Base-by-base conservation (phyloP, 2,888 invertebrate species). In the Cotesia congregata region DNA sequence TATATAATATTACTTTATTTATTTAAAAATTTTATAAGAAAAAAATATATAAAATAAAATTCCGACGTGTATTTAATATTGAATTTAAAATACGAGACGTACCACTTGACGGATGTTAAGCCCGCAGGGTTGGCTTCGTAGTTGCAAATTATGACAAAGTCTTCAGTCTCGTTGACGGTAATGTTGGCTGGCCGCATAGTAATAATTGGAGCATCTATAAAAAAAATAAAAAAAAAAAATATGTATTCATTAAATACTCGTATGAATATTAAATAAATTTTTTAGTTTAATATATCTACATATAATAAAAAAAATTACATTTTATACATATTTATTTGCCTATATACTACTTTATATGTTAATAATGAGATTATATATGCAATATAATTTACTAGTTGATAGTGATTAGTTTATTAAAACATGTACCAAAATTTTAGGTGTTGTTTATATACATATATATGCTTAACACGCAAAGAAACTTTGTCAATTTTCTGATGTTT, bases 91-190 rank as follows among this genome's bases (percentile, higher is more conserved):
- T 17, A 80, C 92, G 93, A 62, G 15, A 20, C 20, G 9, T 91
- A 96, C 97, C 97, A 97, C 83, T 93, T 91, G 71, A 96, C 95
- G 81, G 92, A 92, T 69, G 91, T 92, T 50, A 97, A 90, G 7
- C 94, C 92, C 38, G 95, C 94, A 0, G 97, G 97, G 90, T 97
- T 97, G 76, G 97, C 95, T 81, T 94, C 94, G 87, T 96, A 97
- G 83, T 93, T 93, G 89, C 97, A 97, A 81, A 93, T 93, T 72
- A 97, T 92, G 61, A 95, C 90, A 67, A 95, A 92, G 82, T 94
- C 93, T 59, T 93, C 92, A 12, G 94, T 93, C 89, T 97, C 97
- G 83, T 95, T 94, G 5, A 95, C 94, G 0, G 95, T 95, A 80
- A 95, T 92, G 87, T 95, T 95, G 41, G 91, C 92, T 0, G 96